Conservation (phyloP, 1,140 invertebrate species). For the Phocides pigmalion region DNA sequence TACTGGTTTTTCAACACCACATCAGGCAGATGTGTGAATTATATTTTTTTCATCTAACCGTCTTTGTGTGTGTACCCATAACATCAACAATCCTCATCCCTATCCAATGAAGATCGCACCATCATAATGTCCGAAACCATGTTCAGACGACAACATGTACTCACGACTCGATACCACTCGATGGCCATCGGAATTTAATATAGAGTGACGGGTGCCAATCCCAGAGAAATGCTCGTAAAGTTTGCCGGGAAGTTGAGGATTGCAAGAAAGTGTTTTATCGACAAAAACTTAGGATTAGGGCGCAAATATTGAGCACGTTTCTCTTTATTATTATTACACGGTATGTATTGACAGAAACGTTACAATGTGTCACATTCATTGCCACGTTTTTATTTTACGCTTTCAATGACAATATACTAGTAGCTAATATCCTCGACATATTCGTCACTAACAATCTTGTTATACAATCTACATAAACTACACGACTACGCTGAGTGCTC, state of each 20-base stretch:
- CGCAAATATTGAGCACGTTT: constrained; percentile 9
- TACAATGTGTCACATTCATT: neutral
- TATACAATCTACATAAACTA: neutral
- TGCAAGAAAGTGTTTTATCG: constrained; percentile 8
- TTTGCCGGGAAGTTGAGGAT: neutral
- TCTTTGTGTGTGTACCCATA: too few species aligned
- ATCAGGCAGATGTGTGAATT: too few species aligned
- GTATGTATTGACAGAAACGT: neutral
- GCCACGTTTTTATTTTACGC: too few species aligned
- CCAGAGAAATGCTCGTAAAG: constrained; percentile 3
- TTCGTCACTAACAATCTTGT: neutral
- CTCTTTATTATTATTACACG: neutral
- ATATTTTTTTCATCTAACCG: too few species aligned
- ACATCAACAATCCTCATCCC: too few species aligned
- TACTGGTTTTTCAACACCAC: too few species aligned
- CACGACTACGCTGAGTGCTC: neutral
- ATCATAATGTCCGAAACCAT: neutral
- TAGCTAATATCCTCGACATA: too few species aligned
- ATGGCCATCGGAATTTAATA: constrained; percentile 15
- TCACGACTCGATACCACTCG: neutral
- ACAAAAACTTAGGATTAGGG: constrained; percentile 3
- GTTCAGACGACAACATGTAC: neutral
- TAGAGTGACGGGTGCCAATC: constrained; percentile 10
- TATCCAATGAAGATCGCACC: too few species aligned
- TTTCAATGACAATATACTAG: too few species aligned